Conservation (phyloP, 2,113 vertebrate genomes). For the Centropus unirufus region DNA sequence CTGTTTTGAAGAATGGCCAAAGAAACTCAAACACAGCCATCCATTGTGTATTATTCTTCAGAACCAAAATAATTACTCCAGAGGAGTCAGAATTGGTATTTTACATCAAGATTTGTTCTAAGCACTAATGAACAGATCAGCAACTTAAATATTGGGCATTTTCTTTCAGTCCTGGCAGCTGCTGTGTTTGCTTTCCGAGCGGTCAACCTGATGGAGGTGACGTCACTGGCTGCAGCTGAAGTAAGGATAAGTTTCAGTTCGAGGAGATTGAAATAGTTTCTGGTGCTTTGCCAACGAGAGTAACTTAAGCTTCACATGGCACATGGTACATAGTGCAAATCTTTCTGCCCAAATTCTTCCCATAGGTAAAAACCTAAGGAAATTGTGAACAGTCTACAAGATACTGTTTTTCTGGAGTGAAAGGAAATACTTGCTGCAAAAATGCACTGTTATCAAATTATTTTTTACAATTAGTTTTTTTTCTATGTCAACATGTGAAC, state of each 20-base stretch:
- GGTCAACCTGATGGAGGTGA: slow-evolving; percentile 99
- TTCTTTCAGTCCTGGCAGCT: slow-evolving; percentile 91
- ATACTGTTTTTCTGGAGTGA: neutral
- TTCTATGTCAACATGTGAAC: neutral
- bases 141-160: slow-evolving; percentile 71
- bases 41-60: neutral
- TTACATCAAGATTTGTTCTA: slow-evolving; percentile 5
- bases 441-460: neutral
- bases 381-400: slow-evolving; percentile 1
- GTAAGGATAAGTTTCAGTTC: slow-evolving; percentile 84
- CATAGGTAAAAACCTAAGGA: slow-evolving; percentile 18
- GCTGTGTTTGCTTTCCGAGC: slow-evolving; percentile 97
- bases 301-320: slow-evolving; percentile 78
- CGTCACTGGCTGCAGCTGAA: slow-evolving; percentile 95
- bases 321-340: slow-evolving; percentile 75
- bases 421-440: neutral
- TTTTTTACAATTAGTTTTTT: neutral
- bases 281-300: slow-evolving; percentile 78
- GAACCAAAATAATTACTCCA: neutral
- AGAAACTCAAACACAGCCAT: neutral
- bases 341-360: slow-evolving; percentile 49
- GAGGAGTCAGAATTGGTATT: neutral
- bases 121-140: slow-evolving; percentile 17
- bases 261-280: slow-evolving; percentile 85
- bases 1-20: neutral